Percentiles rank a stretch among this genome's conserved stretches.
These are phyloP conservation scores for Drosophila neotestacea DNA, from an alignment of 2,888 invertebrate genomes.

Conservation along the genomic window DNA sequence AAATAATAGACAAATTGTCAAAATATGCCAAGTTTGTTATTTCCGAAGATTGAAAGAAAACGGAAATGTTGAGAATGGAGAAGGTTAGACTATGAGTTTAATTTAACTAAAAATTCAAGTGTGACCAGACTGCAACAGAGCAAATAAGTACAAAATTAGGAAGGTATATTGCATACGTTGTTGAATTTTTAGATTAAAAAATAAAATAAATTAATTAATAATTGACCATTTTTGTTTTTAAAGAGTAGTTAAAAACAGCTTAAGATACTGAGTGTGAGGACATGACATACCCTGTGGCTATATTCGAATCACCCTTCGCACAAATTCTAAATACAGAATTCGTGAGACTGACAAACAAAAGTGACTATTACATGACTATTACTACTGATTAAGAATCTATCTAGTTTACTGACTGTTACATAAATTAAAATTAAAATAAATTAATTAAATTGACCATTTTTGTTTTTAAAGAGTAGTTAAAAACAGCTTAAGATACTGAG, in stretches of 20 bases:
- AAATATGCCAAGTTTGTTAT: no score
- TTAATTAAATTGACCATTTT: no score
- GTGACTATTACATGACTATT: neutral
- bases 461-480: neutral
- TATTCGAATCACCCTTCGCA: no score
- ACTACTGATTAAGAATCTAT: neutral
- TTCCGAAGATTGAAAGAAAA: neutral
- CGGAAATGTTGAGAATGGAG: neutral
- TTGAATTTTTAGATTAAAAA: no score
- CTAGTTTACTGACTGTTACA: neutral
- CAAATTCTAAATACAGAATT: neutral
- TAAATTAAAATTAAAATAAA: neutral
- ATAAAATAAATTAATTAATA: no score
- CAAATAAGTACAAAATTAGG: neutral
- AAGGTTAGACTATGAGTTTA: neutral
- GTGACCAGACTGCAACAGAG: neutral
- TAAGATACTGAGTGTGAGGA: neutral
- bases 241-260: no score
- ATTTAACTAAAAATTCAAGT: neutral
- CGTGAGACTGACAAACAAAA: neutral
- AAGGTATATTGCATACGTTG: no score
- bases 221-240: no score
- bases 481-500: neutral
- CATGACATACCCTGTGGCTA: neutral
- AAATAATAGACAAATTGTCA: neutral